Conservation (phyloP, 2,888 invertebrate genomes). For the Subacronicta megacephala region DNA sequence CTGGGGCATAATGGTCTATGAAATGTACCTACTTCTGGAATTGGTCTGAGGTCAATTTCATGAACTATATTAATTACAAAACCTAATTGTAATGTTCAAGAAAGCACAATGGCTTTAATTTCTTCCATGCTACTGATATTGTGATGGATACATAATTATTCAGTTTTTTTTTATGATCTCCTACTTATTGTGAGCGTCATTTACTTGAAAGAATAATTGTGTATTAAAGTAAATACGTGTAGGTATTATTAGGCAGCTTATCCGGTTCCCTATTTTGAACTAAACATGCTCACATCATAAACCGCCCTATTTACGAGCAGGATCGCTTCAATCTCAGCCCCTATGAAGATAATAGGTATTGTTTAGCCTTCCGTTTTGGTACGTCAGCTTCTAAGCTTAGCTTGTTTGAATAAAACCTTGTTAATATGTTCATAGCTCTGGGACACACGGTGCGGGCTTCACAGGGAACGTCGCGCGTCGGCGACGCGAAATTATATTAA, state of each 20-base stretch:
- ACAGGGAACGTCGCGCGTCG: slow-evolving; percentile 4
- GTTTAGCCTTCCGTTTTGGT: slow-evolving; percentile 69
- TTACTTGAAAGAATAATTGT: no score
- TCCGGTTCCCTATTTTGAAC: slow-evolving; percentile 38
- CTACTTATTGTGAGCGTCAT: no score
- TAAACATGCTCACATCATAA: slow-evolving; percentile 53
- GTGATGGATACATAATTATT: no score
- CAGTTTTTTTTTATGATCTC: no score
- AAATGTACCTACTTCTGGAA: no score
- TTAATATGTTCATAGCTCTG: slow-evolving; percentile 56
- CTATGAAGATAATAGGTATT: slow-evolving; percentile 69
- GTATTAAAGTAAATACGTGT: slow-evolving; percentile 36
- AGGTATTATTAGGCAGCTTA: slow-evolving; percentile 21
- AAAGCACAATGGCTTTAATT: no score
- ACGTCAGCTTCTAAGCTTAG: slow-evolving; percentile 69
- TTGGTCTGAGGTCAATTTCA: no score
- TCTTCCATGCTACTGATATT: no score
- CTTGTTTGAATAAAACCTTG: slow-evolving; percentile 69
- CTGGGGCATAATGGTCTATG: no score
- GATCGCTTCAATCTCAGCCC: slow-evolving; percentile 70
- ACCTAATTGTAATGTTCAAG: no score
- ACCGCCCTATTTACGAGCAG: slow-evolving; percentile 66
- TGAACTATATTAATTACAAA: no score
- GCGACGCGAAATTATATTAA: slow-evolving; percentile 12
- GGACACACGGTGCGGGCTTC: slow-evolving; percentile 23